Conservation (phyloP, 2,888 invertebrate species). For the Acanthosoma haemorrhoidale region DNA sequence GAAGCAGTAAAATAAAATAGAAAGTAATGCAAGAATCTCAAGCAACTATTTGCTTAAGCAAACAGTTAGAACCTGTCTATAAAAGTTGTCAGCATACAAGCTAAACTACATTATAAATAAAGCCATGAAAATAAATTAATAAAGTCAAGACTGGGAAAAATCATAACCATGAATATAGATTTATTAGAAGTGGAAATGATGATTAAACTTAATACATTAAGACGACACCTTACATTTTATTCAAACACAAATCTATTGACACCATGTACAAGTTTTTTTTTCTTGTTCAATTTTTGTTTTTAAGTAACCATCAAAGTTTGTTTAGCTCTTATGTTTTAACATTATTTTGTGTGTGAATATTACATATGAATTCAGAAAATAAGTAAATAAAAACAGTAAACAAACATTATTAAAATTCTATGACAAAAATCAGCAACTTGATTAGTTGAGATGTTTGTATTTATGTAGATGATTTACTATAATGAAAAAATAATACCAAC, state of each 20-base stretch:
- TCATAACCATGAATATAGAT: not conserved
- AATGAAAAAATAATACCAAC: constrained; percentile 8
- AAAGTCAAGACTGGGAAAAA: not conserved
- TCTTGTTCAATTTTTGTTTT: too few species aligned
- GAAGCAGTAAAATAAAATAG: too few species aligned
- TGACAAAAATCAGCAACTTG: not conserved
- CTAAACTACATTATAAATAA: too few species aligned
- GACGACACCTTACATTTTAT: not conserved
- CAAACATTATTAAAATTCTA: not conserved
- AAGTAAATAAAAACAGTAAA: not conserved
- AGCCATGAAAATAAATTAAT: too few species aligned
- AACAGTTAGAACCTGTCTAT: too few species aligned
- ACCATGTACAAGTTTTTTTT: too few species aligned
- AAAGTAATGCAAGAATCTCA: too few species aligned
- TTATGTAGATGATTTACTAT: not conserved
- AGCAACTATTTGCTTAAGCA: not conserved
- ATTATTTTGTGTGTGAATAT: not conserved
- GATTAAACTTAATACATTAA: not conserved
- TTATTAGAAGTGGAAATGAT: not conserved
- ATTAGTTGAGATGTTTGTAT: not conserved
- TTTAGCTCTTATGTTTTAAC: too few species aligned
- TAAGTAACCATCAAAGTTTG: too few species aligned
- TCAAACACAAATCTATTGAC: not conserved
- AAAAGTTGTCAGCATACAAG: too few species aligned
- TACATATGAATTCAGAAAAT: not conserved